These are phyloP conservation scores for Taphrorychus bicolor DNA, from an alignment of 2,888 invertebrate genomes.

Conservation along the genomic window DNA sequence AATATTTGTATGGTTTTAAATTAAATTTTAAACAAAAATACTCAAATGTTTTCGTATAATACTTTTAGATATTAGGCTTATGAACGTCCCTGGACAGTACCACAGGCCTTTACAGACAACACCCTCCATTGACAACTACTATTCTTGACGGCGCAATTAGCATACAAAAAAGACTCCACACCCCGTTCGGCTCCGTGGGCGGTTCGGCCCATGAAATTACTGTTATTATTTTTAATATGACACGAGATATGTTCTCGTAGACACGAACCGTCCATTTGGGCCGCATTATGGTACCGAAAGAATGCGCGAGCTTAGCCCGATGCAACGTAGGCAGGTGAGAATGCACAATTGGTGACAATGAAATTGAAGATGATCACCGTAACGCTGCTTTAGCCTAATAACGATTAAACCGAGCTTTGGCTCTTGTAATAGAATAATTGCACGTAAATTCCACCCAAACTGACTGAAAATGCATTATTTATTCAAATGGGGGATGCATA, in stretches of 20 bases:
- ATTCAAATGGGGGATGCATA: conserved; percentile 17
- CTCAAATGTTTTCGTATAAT: no score
- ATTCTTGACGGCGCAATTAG: conserved; percentile 36
- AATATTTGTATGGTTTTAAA: no score
- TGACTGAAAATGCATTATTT: conserved; percentile 18
- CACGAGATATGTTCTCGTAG: conserved; percentile 29
- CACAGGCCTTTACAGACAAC: conserved; percentile 30
- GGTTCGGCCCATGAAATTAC: conserved; percentile 30
- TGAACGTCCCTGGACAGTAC: no score
- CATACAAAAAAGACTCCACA: conserved; percentile 43
- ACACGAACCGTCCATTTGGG: conserved; percentile 32
- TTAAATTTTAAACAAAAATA: no score
- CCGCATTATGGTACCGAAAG: conserved; percentile 17
- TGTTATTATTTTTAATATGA: conserved; percentile 36
- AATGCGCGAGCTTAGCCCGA: not conserved
- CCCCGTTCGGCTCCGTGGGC: conserved; percentile 26
- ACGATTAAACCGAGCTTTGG: not conserved
- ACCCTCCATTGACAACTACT: conserved; percentile 43
- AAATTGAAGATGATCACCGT: not conserved
- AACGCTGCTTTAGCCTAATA: not conserved
- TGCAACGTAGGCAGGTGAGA: not conserved
- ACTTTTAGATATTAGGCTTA: no score
- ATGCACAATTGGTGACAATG: not conserved
- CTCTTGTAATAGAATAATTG: not conserved
- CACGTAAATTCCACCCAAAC: not conserved